These are phyloP conservation scores for Eudasyphora cyanicolor DNA, from an alignment of 2,888 invertebrate species.

Conservation along the genomic window DNA sequence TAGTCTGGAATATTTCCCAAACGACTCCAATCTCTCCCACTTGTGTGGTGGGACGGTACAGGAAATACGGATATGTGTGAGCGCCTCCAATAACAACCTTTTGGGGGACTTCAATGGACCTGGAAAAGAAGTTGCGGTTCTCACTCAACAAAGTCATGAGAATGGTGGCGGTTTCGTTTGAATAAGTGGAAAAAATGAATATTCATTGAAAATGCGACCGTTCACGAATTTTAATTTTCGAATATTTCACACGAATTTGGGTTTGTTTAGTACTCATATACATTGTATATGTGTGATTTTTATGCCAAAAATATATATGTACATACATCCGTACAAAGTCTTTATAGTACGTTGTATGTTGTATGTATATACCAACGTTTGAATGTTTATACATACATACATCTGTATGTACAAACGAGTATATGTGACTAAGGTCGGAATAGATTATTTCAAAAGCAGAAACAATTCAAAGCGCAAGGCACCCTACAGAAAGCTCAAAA, in stretches of 20 bases:
- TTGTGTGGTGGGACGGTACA: too few species aligned
- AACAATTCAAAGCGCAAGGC: neutral
- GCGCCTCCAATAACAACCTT: too few species aligned
- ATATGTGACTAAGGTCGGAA: conserved; percentile 23
- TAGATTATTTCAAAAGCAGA: neutral
- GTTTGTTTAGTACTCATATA: neutral
- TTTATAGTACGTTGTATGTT: too few species aligned
- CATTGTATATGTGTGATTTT: neutral
- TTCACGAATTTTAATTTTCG: conserved; percentile 2
- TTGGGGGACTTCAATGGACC: too few species aligned
- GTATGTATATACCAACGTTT: too few species aligned
- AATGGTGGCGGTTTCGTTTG: neutral
- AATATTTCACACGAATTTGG: neutral
- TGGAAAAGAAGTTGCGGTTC: too few species aligned
- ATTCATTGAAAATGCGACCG: conserved; percentile 3
- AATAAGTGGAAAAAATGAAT: neutral
- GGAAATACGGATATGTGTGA: too few species aligned
- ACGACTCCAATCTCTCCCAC: too few species aligned
- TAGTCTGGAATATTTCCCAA: too few species aligned
- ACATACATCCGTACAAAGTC: too few species aligned
- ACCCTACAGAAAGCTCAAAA: conserved; percentile 16
- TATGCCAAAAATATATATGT: neutral
- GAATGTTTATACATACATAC: neutral
- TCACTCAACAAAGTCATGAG: too few species aligned
- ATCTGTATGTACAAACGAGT: neutral